Conservation (phyloP, 2,888 invertebrate genomes). For the Vesta saturnalis region DNA sequence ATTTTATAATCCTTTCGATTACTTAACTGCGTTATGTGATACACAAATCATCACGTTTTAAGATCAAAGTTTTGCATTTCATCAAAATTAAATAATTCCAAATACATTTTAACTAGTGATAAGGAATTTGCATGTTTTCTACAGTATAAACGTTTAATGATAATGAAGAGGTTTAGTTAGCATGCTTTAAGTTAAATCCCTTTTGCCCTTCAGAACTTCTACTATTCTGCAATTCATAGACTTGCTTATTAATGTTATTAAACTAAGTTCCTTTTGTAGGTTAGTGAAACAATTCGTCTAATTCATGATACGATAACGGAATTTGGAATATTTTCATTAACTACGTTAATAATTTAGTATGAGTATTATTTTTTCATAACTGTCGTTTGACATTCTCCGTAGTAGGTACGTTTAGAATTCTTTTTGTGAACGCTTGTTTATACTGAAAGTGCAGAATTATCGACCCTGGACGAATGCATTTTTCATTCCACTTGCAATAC, state of each 20-base stretch:
- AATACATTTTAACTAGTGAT: background rate
- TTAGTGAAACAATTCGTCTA: background rate
- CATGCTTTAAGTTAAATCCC: background rate
- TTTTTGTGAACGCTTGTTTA: background rate
- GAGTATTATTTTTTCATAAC: no score
- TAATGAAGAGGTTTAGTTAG: constrained; percentile 4
- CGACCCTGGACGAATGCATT: constrained; percentile 40
- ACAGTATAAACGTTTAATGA: background rate
- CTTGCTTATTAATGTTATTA: background rate
- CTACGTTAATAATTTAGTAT: background rate
- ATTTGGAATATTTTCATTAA: background rate
- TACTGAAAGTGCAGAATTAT: constrained; percentile 13
- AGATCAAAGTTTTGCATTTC: no score
- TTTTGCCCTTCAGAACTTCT: constrained; percentile 1
- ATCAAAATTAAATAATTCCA: background rate
- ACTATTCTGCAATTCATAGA: background rate
- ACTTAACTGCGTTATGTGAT: no score
- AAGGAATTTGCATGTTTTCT: background rate
- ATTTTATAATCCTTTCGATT: no score
- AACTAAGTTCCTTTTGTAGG: constrained; percentile 2
- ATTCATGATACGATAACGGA: background rate
- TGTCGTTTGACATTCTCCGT: no score
- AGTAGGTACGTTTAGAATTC: background rate
- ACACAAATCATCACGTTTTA: no score
- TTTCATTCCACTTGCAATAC: constrained; percentile 45